Base-by-base conservation (phyloP, 2,888 invertebrate species). In the Hecatera dysodea region DNA sequence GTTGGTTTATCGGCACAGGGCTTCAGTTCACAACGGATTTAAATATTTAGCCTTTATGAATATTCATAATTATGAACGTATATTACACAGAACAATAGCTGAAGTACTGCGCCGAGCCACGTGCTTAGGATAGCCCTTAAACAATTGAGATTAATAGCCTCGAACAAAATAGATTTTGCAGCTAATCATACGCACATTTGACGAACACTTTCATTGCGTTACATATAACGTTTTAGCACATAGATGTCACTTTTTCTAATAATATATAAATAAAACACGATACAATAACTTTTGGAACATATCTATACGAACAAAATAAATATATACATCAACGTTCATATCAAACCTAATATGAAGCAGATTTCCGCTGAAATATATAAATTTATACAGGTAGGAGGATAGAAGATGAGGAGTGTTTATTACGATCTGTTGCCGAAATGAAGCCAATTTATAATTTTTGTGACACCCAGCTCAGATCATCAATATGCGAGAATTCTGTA, bases 351-450 rank as follows among this genome's bases (percentile, higher is more conserved):
- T 90, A 93, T 89, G 85, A 95, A 95, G 94, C 94, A 91, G 75
- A 87, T 88, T 86, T 88, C 87, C 89, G 92, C 90, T 89, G 89
- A 86, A 87, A 91, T 90, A 91, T 89, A 91, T 90, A 87, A 72
- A 75, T 86, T 87, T 86, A 86, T 90, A 88, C 89, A 89, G 84
- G 78, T 89, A 89, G 83, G 83, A 86, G 81, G 78, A 86, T 78
- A 83, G 86, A 88, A 89, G 84, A 89, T 87, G 88, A 83, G 84
- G 88, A 88, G 82, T 90, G 86, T 88, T 86, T 87, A 94, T 96
- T 96, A 96, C 95, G 95, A 96, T 95, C 95, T 96, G 95, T 95
- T 95, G 93, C 95, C 95, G 94, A 95, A 95, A 95, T 95, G 95
- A 93, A 94, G 95, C 95, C 95, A 95, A 95, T 95, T 89, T 77